Base-by-base conservation (phyloP, 2,113 vertebrate genomes). In the Trachemys scripta region DNA sequence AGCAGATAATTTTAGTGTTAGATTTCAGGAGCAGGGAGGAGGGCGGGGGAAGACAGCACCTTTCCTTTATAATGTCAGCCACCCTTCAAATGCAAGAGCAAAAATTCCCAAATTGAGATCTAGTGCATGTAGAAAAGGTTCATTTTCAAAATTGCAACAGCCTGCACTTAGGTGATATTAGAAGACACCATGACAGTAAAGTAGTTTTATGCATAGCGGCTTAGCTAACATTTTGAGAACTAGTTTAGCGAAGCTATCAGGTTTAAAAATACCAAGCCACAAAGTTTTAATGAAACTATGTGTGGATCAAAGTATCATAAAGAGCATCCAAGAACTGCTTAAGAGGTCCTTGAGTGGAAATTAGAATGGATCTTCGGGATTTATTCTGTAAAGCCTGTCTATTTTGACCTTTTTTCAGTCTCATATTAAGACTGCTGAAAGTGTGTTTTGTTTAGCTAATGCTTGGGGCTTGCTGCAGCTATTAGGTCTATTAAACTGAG, bases 301-400 rank as follows among this genome's bases (percentile, higher is more conserved):
- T 97, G 93, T 97, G 98, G 98, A 98, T 98, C 98, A 98, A 98
- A 97, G 72, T 98, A 97, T 97, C 97, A 96, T 97, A 98, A 98
- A 98, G 98, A 98, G 96, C 98, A 98, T 98, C 98, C 98, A 97
- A 98, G 98, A 98, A 97, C 81, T 96, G 97, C 98, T 98, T 98
- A 98, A 98, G 98, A 98, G 98, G 98, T 98, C 98, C 97, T 97
- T 82, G 97, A 98, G 98, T 98, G 96, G 98, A 98, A 98, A 98
- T 98, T 98, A 98, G 98, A 98, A 98, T 98, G 97, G 98, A 98
- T 98, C 98, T 98, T 98, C 20, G 29, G 98, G 98, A 98, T 98
- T 98, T 98, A 98, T 97, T 98, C 96, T 92, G 98, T 98, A 98
- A 98, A 98, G 98, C 98, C 97, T 90, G 91, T 97, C 98, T 98